Base-by-base conservation (phyloP, 2,888 invertebrate species). In the Tiliacea citrago region DNA sequence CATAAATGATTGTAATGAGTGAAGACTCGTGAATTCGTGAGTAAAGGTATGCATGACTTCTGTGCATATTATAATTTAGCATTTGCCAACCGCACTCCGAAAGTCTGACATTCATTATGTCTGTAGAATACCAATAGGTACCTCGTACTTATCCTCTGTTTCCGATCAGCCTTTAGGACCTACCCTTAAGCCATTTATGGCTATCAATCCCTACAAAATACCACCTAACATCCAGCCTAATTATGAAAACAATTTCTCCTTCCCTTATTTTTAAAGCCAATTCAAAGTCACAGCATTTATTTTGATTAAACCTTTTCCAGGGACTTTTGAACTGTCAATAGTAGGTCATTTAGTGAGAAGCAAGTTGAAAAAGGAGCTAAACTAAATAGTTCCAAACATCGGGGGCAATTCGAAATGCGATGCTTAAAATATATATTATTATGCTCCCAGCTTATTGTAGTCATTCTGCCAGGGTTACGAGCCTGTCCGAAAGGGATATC, bases 1-100 rank as follows among this genome's bases (percentile, higher is more conserved):
- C 35, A 49, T 81, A 65, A 4, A 61, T 55, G 74, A 81, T 74
- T 45, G 35, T 42, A 73, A 79, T 73, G 49, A 72, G 10, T 0
- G 13, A n/a, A 3, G 10, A n/a, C 13, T 74, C 42, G 24, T 65
- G 53, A 73, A 60, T 24, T 65, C 65, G 60, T 74, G 81, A 55
- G 47, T 35, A 39, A 13, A 18, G 12, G 24, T 47, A 80, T 55
- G 55, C 57, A 79, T 77, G 76, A 42, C 57, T 79, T 62, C 12
- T 18, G 42, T 6, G 42, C 24, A 55, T 61, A n/a, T 61, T 29
- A 42, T 76, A 75, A 74, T n/a, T 55, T 53, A 21, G 16, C n/a
- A n/a, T 49, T 49, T 18, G 24, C 24, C 16, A 24, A 21, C 4
- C 42, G 16, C 21, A 35, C 49, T 72, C 16, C 1, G 55, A 49